Base-by-base conservation (phyloP, 2,113 vertebrate species). In the Crocuta crocuta region DNA sequence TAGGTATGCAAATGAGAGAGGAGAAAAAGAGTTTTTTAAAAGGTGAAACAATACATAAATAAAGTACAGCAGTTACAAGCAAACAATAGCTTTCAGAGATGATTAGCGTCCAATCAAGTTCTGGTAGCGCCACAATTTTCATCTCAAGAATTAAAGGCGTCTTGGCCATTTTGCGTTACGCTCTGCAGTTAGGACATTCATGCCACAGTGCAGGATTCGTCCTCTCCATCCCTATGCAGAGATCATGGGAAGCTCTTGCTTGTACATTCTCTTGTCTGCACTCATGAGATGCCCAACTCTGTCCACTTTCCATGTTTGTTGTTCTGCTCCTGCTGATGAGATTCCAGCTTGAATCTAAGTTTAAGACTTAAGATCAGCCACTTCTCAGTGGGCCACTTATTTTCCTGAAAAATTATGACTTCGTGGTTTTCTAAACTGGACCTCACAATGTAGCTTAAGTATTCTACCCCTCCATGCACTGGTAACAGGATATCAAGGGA, bases 391-490 rank as follows among this genome's bases (percentile, higher is more conserved):
- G 13, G 50, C 63, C 4, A 12, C 17, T 63, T 79, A 43, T 85
- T 95, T 93, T 73, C 26, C 61, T 65, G 31, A 35, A 74, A 81
- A 89, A 96, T 50, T 13, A 70, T 88, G 68, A 53, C 74, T 85
- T 65, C 13, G 10, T 4, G 12, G 33, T 48, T 93, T 82, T 86
- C 85, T 80, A 85, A 11, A 70, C 17, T 76, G 65, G 66, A 35
- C 24, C n/a, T 89, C 43, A 31, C 4, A 79, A 35, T 24, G 24
- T 10, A 55, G 80, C 5, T 43, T n/a, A 33, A 74, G 23, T n/a
- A 23, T 82, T 55, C 70, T 48, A 66, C 10, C 48, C 39, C 16
- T 74, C 1, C 2, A 8, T 45, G 15, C 3, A 53, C 61, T 71
- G 53, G 48, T 13, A 45, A 53, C 55, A 76, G n/a, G 43, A 94